A percentile compares a stretch with the other conserved stretches of the same genome.
Evolutionary conservation across 1,140 invertebrate genomes (phyloP).

Genomic region (Drosophila tropicalis): DNA sequence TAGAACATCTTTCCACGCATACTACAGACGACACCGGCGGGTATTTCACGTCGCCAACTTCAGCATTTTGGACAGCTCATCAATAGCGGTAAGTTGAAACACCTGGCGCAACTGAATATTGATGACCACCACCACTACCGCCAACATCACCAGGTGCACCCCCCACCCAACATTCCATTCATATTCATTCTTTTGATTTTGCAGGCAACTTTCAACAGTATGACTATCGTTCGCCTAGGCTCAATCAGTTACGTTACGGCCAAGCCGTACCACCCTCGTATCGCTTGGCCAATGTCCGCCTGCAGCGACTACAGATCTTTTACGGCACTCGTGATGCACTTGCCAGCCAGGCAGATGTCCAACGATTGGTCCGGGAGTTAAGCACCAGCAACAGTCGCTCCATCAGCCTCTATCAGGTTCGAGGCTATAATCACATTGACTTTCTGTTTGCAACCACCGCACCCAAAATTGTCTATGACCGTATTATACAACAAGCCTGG

Average conservation of each 20-base stretch:
- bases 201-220: constrained; percentile 73
- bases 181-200: constrained; percentile 13
- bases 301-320: constrained; percentile 63
- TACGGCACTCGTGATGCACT: constrained; percentile 65
- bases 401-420: constrained; percentile 56
- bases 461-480: constrained; percentile 57
- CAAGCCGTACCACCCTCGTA: constrained; percentile 62
- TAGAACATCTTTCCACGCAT: constrained; percentile 70
- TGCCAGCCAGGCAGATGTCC: constrained; percentile 56
- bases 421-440: constrained; percentile 76
- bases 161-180: neutral
- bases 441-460: constrained; percentile 66
- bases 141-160: neutral
- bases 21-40: constrained; percentile 73
- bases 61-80: constrained; percentile 75
- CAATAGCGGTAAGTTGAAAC: constrained; percentile 64
- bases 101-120: constrained; percentile 13
- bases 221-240: constrained; percentile 52
- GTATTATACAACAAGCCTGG: constrained; percentile 62
- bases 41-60: constrained; percentile 70
- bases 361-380: constrained; percentile 44
- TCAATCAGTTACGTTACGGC: constrained; percentile 59
- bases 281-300: constrained; percentile 61
- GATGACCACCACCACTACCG: constrained; percentile 12
- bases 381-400: constrained; percentile 53